phyloP scores from a whole-genome alignment of 2,888 invertebrate genomes.

The Sipha maydis region DNA sequence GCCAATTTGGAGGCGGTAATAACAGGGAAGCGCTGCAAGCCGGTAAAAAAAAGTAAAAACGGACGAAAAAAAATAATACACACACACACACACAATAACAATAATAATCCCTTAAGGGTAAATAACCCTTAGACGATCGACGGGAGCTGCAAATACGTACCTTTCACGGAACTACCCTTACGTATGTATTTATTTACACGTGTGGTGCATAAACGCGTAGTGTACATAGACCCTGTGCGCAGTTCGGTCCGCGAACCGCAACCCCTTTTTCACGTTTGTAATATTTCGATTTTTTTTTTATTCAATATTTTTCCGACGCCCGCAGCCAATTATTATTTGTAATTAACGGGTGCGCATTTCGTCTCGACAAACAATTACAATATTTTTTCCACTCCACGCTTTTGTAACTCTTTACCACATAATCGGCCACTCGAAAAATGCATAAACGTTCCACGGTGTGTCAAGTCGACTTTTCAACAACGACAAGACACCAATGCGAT shows the following conservation, averaged over 20 bases:
- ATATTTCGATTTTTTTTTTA: too few relatives aligned
- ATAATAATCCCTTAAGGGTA: constrained; percentile 49
- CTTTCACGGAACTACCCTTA: neutral
- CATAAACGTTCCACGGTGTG: too few relatives aligned
- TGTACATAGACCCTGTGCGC: too few relatives aligned
- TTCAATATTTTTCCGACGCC: neutral
- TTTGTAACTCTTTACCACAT: too few relatives aligned
- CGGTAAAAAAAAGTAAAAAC: neutral
- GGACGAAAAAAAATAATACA: neutral
- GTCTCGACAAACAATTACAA: neutral
- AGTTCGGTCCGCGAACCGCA: neutral
- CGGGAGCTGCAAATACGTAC: constrained; percentile 9
- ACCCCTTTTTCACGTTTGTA: constrained; percentile 11
- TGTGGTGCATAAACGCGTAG: neutral
- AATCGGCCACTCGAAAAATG: too few relatives aligned
- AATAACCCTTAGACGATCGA: neutral
- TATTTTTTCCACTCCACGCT: neutral
- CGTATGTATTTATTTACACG: neutral
- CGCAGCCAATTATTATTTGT: constrained; percentile 12
- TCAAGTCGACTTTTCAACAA: too few relatives aligned
- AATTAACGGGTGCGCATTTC: constrained; percentile 18
- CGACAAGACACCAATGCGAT: too few relatives aligned
- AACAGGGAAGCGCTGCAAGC: constrained; percentile 33
- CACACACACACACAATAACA: constrained; percentile 6
- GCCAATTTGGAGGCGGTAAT: constrained; percentile 56